Evolutionary conservation across 2,113 vertebrate genomes (phyloP), one percentile per base, ranked within the genome.

Genomic region (Beaufortia kweichowensis): DNA sequence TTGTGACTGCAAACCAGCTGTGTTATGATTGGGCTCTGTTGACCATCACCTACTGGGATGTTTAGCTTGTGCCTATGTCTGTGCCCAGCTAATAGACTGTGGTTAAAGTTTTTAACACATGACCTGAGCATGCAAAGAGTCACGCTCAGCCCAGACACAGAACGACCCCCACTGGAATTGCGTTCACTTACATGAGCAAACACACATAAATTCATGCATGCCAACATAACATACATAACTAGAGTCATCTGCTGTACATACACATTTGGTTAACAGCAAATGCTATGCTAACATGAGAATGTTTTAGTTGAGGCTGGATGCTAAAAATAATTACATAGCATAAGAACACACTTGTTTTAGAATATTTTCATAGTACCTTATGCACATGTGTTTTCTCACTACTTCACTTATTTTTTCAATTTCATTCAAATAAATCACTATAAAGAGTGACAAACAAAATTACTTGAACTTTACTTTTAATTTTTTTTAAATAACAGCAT

Each of bases 11-110:
- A 56, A 65, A 75, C 70, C 74, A 83, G 57, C 43, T 81, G 71
- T 81, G 24, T 59, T 83, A 84, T 86, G 83, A 85, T 78, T 82
- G 64, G 76, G 63, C 74, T 81, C 26, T 57, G 79, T 76, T 82
- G 72, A 69, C 46, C 72, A 79, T 48, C 28, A 64, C 81, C 85
- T 76, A 81, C 78, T 67, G 43, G 57, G 84, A 82, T 80, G 79
- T 71, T 77, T 78, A 82, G 83, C 76, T 70, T 83, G 86, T 83
- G 75, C 50, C 71, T 75, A 23, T 63, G 60, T 35, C 82, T 77
- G 81, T 77, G 77, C 78, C 75, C 83, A 84, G 78, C 83, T 78
- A 48, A 21, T 19, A n/a, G 48, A 53, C 19, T 53, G 19, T 53
- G 48, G 19, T 53, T 19, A 21, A 19, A 53, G 48, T 21, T 53